Percentiles rank a stretch among this genome's conserved stretches.
phyloP scores from a whole-genome alignment of 2,888 invertebrate species.

The Pimpla rufipes region DNA sequence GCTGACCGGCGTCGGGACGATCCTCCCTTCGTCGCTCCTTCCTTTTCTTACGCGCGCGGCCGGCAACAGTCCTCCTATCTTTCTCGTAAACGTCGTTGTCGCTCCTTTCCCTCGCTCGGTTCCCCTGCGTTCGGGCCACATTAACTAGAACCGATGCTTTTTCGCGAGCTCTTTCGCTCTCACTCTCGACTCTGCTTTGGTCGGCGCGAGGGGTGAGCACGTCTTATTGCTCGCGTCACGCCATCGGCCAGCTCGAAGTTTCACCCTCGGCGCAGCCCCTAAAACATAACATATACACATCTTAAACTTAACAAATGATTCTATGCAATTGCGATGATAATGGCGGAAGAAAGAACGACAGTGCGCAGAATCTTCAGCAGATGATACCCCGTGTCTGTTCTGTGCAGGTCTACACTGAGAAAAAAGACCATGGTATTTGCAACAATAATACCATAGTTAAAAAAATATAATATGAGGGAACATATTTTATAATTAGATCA shows the following conservation, averaged over 20 bases:
- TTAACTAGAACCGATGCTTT: constrained; percentile 65
- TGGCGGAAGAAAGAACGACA: not conserved
- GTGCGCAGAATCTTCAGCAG: no score
- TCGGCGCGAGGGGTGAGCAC: constrained; percentile 49
- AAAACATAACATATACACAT: not conserved
- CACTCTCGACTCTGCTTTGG: constrained; percentile 16
- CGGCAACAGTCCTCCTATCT: not conserved
- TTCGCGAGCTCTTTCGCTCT: constrained; percentile 61
- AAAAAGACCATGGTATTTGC: no score
- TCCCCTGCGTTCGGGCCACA: constrained; percentile 27
- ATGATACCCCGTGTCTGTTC: no score
- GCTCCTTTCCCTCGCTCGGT: constrained; percentile 10
- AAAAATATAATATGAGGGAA: no score
- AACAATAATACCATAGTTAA: no score
- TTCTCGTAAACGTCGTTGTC: not conserved
- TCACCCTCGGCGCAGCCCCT: constrained; percentile 42
- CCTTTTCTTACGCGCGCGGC: constrained; percentile 1
- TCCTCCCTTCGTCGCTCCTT: constrained; percentile 27
- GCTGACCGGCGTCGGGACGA: constrained; percentile 38
- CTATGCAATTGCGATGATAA: constrained; percentile 1
- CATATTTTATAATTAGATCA: no score
- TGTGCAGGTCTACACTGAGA: no score
- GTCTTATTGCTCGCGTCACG: constrained; percentile 71
- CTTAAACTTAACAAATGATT: constrained; percentile 12
- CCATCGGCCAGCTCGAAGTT: constrained; percentile 64